Base-by-base conservation (phyloP, 30 jellyfish, hydroid and myxozoan genomes). In the Aurelia coerulea region DNA sequence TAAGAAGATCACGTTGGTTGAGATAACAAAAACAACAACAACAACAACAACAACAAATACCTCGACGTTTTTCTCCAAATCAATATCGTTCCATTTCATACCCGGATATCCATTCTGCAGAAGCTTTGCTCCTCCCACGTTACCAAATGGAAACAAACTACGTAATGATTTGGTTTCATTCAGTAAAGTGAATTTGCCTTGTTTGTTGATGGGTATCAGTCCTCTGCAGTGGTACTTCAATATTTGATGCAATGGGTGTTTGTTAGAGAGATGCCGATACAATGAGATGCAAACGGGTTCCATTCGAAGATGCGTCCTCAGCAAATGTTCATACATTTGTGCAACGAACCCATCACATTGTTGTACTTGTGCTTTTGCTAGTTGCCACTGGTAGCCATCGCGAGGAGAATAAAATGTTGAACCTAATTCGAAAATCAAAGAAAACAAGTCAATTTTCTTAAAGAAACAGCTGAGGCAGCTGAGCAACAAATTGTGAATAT, bases 151-250 rank as follows among this genome's bases (percentile, higher is more conserved):
- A 35, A 84, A 59, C 50, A 84, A 62, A 5, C 52, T 23, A 75
- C 56, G 74, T 13, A 62, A 7, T 8, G 19, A 0, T 37, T n/a
- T 49, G 14, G 31, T 52, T 11, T 75, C 31, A 50, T 33, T 34
- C 10, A 74, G 51, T 46, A 84, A 63, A 31, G 63, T 69, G n/a
- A 65, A 37, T 10, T 42, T 32, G 63, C 87, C 96, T 52, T 50
- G 42, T 33, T 42, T 71, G 42, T 87, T 87, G 17, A 78, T 42
- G 1, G 86, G 87, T 16, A 87, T 33, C 79, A 85, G 63, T 5
- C 95, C 97, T 23, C 94, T 89, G 80, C 98, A 92, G 35, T 92
- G 98, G 14, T 15, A 84, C 33, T 68, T 50, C 73, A 92, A 52
- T 10, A 92, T 75, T 46, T 92, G 95, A 60, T 88, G 79, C 32